phyloP scores from a whole-genome alignment of 2,113 vertebrate genomes.

The Craseonycteris thonglongyai region DNA sequence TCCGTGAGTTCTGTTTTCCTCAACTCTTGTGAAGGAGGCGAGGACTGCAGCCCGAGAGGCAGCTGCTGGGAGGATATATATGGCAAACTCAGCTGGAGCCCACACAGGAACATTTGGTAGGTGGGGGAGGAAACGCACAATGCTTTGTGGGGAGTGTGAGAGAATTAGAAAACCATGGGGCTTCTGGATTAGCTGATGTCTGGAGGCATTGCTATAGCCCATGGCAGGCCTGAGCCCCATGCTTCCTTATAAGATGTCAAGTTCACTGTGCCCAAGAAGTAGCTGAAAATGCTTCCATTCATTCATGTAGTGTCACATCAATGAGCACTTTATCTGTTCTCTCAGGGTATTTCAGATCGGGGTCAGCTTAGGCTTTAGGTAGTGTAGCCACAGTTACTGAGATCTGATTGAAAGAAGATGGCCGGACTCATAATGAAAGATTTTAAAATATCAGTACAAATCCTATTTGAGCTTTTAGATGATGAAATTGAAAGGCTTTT shows the following conservation, averaged over 20 bases:
- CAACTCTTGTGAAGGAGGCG: background rate
- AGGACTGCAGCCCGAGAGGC: background rate
- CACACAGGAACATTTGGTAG: background rate
- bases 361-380: background rate
- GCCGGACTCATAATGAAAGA: background rate
- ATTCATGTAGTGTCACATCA: background rate
- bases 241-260: background rate
- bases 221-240: background rate
- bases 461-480: background rate
- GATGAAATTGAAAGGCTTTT: conserved; percentile 1
- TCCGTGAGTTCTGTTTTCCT: background rate
- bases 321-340: background rate
- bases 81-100: conserved; percentile 21
- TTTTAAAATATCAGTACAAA: background rate
- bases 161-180: conserved; percentile 17
- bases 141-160: conserved; percentile 35
- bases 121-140: background rate
- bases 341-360: background rate
- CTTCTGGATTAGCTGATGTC: conserved; percentile 28
- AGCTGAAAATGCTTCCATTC: background rate
- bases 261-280: background rate
- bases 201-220: conserved; percentile 7
- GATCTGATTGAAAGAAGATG: background rate
- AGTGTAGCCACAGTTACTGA: background rate
- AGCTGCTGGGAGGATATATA: conserved; percentile 1